Conservation (phyloP, 1,140 invertebrate species). For the Nebria ingens region DNA sequence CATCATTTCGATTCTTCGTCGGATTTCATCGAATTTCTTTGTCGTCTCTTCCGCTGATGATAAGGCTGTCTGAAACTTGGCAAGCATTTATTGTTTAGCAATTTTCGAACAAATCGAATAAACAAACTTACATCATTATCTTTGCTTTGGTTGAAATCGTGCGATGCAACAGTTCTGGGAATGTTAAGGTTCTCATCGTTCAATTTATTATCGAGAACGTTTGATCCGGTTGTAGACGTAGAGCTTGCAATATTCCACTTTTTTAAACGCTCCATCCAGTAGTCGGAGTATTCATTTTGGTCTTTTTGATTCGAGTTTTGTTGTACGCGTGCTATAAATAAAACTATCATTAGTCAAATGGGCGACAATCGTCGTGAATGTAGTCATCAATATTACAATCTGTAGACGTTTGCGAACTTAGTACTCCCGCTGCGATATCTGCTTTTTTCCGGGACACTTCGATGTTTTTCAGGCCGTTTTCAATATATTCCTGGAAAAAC, state of each 20-base stretch:
- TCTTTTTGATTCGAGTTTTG: too few species aligned
- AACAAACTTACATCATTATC: background rate
- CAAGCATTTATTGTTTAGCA: background rate
- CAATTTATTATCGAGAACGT: background rate
- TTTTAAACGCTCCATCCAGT: background rate
- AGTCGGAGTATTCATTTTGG: background rate
- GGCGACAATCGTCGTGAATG: too few species aligned
- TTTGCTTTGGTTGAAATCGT: background rate
- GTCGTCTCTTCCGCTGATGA: background rate
- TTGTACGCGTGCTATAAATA: too few species aligned
- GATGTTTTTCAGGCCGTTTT: constrained; percentile 73
- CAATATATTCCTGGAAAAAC: constrained; percentile 88
- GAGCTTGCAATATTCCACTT: background rate
- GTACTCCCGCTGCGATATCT: background rate
- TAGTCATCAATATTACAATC: background rate
- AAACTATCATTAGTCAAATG: too few species aligned
- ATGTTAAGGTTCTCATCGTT: background rate
- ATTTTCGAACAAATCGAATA: too few species aligned
- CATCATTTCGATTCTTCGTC: background rate
- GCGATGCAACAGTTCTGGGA: background rate
- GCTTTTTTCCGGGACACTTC: constrained; percentile 46
- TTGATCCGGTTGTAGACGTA: background rate
- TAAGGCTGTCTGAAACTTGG: background rate
- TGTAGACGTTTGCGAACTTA: background rate
- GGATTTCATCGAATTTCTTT: background rate